A percentile compares a stretch with the other conserved stretches of the same genome.
phyloP scores from a whole-genome alignment of 2,113 vertebrate species.

The Colaptes auratus region DNA sequence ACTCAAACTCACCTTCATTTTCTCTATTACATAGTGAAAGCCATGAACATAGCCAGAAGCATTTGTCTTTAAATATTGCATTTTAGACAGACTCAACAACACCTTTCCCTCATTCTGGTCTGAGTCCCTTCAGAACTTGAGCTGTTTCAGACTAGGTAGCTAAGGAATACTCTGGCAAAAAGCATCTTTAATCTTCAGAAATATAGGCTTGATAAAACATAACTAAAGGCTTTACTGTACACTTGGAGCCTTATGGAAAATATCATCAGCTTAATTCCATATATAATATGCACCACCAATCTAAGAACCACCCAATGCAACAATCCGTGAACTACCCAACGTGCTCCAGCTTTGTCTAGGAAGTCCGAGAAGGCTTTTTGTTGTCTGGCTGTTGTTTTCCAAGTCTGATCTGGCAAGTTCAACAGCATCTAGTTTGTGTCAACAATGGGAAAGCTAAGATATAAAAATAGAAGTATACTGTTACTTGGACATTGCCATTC shows the following conservation, averaged over 20 bases:
- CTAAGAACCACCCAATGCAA: background rate
- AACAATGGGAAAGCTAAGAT: background rate
- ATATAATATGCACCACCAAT: background rate
- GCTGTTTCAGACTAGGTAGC: background rate
- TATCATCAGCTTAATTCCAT: background rate
- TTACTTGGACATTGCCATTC: background rate
- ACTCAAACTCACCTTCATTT: background rate
- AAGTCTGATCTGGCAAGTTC: background rate
- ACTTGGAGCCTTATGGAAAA: background rate
- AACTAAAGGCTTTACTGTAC: background rate
- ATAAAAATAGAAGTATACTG: accelerated
- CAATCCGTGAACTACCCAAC: background rate
- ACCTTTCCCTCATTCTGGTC: background rate
- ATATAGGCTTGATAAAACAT: background rate
- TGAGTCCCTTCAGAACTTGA: background rate
- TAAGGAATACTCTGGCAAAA: background rate
- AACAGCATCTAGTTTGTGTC: background rate
- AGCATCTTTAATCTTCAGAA: background rate
- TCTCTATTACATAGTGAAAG: background rate
- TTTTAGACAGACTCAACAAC: background rate
- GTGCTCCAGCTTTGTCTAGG: background rate
- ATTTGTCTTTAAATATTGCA: background rate
- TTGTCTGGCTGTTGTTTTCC: background rate
- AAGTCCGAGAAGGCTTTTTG: background rate
- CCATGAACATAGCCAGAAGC: background rate